A percentile compares a stretch with the other conserved stretches of the same genome.
phyloP scores from a whole-genome alignment of 1,140 invertebrate genomes.

The Zaprionus gabonicus region DNA sequence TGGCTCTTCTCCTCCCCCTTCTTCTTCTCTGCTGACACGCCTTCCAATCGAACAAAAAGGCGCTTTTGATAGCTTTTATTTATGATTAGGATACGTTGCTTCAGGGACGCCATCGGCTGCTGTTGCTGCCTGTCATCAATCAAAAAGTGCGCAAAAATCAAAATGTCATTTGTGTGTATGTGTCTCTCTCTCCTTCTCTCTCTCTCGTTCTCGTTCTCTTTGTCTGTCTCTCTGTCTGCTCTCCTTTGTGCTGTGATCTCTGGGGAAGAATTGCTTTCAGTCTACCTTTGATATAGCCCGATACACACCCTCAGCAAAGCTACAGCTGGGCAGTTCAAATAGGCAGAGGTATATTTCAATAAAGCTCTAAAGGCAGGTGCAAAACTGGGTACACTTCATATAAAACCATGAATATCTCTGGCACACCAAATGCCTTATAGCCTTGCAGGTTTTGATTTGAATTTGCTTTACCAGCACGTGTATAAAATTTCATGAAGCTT shows the following conservation, averaged over 20 bases:
- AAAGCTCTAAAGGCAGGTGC: conserved; percentile 11
- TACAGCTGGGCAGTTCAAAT: background rate
- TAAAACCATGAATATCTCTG: too few species aligned
- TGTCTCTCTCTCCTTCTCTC: conserved; percentile 11
- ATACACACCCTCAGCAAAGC: conserved; percentile 5
- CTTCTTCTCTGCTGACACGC: background rate
- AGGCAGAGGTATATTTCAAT: background rate
- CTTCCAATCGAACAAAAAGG: conserved; percentile 63
- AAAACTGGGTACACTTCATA: background rate
- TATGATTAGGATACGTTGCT: conserved; percentile 57
- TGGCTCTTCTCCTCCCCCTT: too few species aligned
- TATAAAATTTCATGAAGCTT: too few species aligned
- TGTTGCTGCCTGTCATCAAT: conserved; percentile 70
- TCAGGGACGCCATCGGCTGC: conserved; percentile 4
- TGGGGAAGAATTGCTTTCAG: conserved; percentile 33
- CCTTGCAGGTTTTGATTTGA: too few species aligned
- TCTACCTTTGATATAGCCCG: conserved; percentile 13
- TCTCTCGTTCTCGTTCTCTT: background rate
- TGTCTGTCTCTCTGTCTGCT: conserved; percentile 19
- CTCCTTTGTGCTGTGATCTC: conserved; percentile 26
- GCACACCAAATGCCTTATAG: too few species aligned
- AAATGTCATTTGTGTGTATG: conserved; percentile 62
- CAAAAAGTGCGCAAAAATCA: conserved; percentile 81
- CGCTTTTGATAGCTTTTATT: conserved; percentile 77
- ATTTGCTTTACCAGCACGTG: too few species aligned